phyloP scores from a whole-genome alignment of 1,140 invertebrate genomes.

The Babylonia areolata region DNA sequence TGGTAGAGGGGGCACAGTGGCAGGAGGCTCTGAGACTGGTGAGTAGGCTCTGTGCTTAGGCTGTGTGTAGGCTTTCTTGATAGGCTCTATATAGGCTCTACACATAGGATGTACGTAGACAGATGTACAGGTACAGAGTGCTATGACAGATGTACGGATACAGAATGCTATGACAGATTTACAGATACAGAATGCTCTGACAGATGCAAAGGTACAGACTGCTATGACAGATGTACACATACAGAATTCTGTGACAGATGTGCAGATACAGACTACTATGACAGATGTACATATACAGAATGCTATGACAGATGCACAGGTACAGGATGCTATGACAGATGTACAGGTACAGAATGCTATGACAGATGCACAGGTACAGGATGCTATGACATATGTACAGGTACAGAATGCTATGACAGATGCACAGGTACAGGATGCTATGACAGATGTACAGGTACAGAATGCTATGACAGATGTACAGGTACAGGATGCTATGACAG shows the following conservation, averaged over 20 bases:
- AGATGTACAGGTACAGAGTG: conserved; percentile 78
- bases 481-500: too few relatives aligned
- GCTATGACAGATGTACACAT: conserved; percentile 76
- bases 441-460: conserved; percentile 77
- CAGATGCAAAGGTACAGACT: conserved; percentile 77
- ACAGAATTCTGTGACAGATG: conserved; percentile 77
- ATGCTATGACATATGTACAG: conserved; percentile 77
- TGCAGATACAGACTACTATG: conserved; percentile 78
- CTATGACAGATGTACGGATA: conserved; percentile 77
- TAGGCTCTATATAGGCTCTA: too few relatives aligned
- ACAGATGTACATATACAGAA: conserved; percentile 77
- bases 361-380: conserved; percentile 77
- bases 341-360: conserved; percentile 77
- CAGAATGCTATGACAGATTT: conserved; percentile 76
- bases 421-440: conserved; percentile 77
- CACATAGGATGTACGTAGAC: conserved; percentile 21
- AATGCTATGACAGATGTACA: conserved; percentile 77
- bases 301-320: conserved; percentile 76
- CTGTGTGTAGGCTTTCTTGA: too few relatives aligned
- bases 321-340: conserved; percentile 77
- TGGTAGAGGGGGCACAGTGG: conserved; percentile 82
- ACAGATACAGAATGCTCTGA: conserved; percentile 77
- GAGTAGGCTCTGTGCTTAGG: conserved; percentile 28
- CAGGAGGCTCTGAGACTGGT: conserved; percentile 81
- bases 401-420: conserved; percentile 77